A percentile compares a stretch with the other conserved stretches of the same genome.
phyloP scores from a whole-genome alignment of 2,888 invertebrate genomes.

The Heterodera filipjevi region DNA sequence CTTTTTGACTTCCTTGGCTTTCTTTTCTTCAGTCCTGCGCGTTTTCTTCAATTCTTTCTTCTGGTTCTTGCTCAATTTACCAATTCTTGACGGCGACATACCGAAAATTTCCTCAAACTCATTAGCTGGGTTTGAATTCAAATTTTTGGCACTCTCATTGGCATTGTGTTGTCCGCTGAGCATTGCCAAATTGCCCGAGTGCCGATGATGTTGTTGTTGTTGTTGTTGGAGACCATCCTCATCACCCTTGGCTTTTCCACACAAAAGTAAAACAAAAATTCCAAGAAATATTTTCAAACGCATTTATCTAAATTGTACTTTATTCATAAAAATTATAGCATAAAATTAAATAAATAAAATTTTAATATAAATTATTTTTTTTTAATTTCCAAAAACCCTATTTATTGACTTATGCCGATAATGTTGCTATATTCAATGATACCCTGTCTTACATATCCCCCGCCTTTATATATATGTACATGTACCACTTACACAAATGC shows the following conservation, averaged over 20 bases:
- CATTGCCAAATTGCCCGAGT: background rate
- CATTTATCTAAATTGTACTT: background rate
- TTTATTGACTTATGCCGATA: no score
- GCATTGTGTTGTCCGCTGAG: background rate
- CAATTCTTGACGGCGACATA: background rate
- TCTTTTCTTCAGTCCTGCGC: background rate
- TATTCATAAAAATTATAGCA: no score
- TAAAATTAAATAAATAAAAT: background rate
- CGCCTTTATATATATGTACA: no score
- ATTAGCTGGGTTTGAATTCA: background rate
- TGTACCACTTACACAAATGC: no score
- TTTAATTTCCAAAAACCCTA: no score
- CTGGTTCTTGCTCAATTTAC: background rate
- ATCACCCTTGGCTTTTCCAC: no score
- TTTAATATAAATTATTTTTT: no score
- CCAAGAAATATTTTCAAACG: background rate
- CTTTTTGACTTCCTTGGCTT: background rate
- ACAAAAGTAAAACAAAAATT: background rate
- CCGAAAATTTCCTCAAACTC: background rate
- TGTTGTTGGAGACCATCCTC: background rate
- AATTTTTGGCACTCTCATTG: background rate
- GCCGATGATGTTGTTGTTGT: background rate
- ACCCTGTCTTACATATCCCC: no score
- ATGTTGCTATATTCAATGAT: no score
- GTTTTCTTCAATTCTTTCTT: background rate